Conservation (phyloP, 2,888 invertebrate genomes). For the Torymus tubicola region DNA sequence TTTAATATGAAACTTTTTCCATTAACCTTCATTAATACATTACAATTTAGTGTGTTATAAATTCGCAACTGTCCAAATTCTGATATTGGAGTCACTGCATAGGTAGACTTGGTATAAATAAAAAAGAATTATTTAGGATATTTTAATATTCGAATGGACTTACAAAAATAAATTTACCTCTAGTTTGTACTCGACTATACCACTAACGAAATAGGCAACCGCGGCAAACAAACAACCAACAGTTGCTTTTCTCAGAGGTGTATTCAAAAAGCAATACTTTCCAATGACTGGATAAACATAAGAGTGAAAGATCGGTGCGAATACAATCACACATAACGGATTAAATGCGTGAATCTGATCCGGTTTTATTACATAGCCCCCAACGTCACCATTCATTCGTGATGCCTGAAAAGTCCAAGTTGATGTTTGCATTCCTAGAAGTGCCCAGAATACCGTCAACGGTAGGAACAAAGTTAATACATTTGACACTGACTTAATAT, state of each 20-base stretch:
- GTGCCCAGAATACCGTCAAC: conserved; percentile 96
- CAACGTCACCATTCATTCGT: conserved; percentile 89
- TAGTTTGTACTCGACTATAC: conserved; percentile 85
- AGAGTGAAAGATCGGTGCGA: conserved; percentile 90
- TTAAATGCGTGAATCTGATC: conserved; percentile 97
- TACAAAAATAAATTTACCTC: conserved; percentile 78
- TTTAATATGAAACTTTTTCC: conserved; percentile 57
- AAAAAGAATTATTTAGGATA: not conserved
- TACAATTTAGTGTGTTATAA: conserved; percentile 79
- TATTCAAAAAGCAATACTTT: conserved; percentile 82
- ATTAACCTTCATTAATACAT: conserved; percentile 59
- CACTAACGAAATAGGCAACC: conserved; percentile 90
- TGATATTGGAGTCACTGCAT: conserved; percentile 79
- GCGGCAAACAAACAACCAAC: conserved; percentile 92
- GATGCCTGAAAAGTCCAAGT: conserved; percentile 95
- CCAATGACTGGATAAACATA: conserved; percentile 87
- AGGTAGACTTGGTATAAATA: conserved; percentile 78
- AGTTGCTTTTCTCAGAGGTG: conserved; percentile 91
- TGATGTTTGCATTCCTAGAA: conserved; percentile 96
- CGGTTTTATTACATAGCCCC: conserved; percentile 86
- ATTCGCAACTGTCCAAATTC: conserved; percentile 83
- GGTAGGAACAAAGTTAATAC: conserved; percentile 91
- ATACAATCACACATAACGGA: conserved; percentile 88
- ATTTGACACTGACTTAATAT: conserved; percentile 86
- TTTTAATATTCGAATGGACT: not conserved